Evolutionary conservation across 2,888 invertebrate genomes (phyloP).

Genomic region (Tinea pellionella): DNA sequence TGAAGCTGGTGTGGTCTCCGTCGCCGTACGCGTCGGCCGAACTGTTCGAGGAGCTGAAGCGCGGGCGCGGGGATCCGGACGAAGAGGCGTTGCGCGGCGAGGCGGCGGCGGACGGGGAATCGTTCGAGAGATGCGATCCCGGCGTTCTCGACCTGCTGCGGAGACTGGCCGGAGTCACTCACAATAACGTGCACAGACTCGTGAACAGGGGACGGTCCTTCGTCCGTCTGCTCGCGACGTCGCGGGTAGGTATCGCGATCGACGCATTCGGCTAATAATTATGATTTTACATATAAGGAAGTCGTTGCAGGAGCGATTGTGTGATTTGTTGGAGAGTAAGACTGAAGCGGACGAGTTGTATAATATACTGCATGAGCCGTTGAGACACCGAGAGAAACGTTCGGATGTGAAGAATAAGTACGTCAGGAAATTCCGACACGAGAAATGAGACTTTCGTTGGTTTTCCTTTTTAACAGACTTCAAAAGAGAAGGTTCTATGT

Average conservation of each 20-base stretch:
- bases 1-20: slow-evolving; percentile 96
- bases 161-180: slow-evolving; percentile 88
- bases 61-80: slow-evolving; percentile 75
- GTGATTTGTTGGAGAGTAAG: slow-evolving; percentile 77
- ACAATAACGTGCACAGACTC: slow-evolving; percentile 83
- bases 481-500: no score
- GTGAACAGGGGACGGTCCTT: slow-evolving; percentile 80
- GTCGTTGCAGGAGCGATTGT: slow-evolving; percentile 76
- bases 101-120: slow-evolving; percentile 74
- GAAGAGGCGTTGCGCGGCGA: slow-evolving; percentile 79
- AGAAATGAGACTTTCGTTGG: no score
- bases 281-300: no score
- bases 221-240: slow-evolving; percentile 53
- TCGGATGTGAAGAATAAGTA: no score
- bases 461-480: no score
- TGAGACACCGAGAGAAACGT: slow-evolving; percentile 52
- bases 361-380: slow-evolving; percentile 76
- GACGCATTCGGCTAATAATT: no score
- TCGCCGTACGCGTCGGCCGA: slow-evolving; percentile 97
- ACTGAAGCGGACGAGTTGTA: slow-evolving; percentile 76
- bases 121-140: slow-evolving; percentile 55
- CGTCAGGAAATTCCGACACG: no score
- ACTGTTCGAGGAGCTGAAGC: slow-evolving; percentile 93
- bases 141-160: slow-evolving; percentile 83
- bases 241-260: no score